Conservation (phyloP, 1,140 invertebrate species). For the Chrysomallon squamiferum region DNA sequence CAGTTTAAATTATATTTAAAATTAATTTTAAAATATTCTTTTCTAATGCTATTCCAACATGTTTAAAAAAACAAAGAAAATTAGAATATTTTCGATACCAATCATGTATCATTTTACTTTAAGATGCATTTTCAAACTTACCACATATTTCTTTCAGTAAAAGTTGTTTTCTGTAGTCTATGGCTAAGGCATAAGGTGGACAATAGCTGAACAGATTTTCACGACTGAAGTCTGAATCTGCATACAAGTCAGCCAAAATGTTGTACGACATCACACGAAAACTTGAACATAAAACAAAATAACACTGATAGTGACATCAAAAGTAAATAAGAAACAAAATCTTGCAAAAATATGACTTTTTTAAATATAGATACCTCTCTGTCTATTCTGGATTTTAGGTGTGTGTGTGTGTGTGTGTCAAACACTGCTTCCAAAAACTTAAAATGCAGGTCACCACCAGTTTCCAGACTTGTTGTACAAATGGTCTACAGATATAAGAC, state of each 20-base stretch:
- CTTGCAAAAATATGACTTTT: background rate
- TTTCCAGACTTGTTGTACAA: no score
- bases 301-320: background rate
- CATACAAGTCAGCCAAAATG: constrained; percentile 85
- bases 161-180: constrained; percentile 86
- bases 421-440: background rate
- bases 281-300: constrained; percentile 65
- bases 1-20: no score
- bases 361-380: background rate
- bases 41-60: no score
- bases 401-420: background rate
- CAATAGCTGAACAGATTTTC: constrained; percentile 81
- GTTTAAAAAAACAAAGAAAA: no score
- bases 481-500: no score
- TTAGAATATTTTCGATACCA: no score
- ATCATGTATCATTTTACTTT: no score
- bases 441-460: background rate
- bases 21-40: no score
- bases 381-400: background rate
- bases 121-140: no score
- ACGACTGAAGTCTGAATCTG: constrained; percentile 76
- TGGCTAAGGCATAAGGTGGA: constrained; percentile 76
- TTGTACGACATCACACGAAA: constrained; percentile 88
- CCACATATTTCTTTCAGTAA: constrained; percentile 83
- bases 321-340: background rate